Evolutionary conservation across 2,888 invertebrate species (phyloP), one percentile per base, ranked within the genome.

Genomic region (Andrena fulva): DNA sequence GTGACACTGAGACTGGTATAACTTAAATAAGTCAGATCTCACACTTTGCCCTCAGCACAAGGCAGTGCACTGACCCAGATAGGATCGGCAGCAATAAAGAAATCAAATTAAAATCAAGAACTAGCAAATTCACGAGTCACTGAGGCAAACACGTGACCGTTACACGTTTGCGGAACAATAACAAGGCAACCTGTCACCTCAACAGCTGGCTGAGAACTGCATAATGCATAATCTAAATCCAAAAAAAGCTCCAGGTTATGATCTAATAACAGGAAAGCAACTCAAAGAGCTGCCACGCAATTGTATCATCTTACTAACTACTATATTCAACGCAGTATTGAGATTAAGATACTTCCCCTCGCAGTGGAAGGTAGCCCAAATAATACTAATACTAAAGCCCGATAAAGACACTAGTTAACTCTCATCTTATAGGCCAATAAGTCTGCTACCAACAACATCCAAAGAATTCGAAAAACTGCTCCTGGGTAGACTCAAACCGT

Each of bases 261-360:
- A 52, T 20, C 6, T 52, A n/a, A 52, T 52, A 52, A 52, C 7
- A 8, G 52, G 20, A 20, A 52, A n/a, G 52, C 7, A n/a, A 52
- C 52, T 52, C 16, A 52, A 52, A 52, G 20, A 52, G n/a, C 52
- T n/a, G 20, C 52, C n/a, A 52, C 52, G 52, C 52, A 52, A 52
- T n/a, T 1, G 6, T 52, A 52, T 20, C 20, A 52, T 52, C 52
- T 52, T n/a, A 52, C 0, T 52, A 52, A 20, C 52, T 2, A 52
- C 0, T 8, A 52, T 52, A n/a, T 20, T 52, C 52, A 20, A 52
- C 6, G 20, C 52, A 7, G 20, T 52, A 1, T 20, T 52, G 52
- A n/a, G n/a, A 52, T 0, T 7, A n/a, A 50, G n/a, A 20, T 52
- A n/a, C 20, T 52, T 52, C 20, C 6, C 20, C 20, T 52, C 52